Percentiles rank a stretch among this genome's conserved stretches.
These are phyloP conservation scores for Volucella zonaria DNA, from an alignment of 2,888 invertebrate species.

Conservation along the genomic window DNA sequence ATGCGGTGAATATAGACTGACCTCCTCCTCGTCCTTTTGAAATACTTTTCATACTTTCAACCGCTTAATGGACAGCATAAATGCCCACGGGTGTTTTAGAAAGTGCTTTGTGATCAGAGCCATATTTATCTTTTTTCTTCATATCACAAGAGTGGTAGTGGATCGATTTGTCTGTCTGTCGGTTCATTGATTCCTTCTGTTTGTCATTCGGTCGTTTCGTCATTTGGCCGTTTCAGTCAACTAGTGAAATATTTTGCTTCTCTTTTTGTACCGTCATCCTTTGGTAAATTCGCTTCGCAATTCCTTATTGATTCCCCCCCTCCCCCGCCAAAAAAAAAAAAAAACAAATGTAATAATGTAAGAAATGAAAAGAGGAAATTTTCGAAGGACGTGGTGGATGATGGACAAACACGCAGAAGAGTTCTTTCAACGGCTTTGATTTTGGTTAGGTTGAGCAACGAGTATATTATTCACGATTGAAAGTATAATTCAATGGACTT, in stretches of 20 bases:
- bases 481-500: background rate
- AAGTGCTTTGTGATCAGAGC: conserved; percentile 58
- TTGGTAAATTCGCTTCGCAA: conserved; percentile 26
- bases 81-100: conserved; percentile 58
- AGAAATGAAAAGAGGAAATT: background rate
- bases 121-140: conserved; percentile 39
- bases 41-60: conserved; percentile 55
- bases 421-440: conserved; percentile 15
- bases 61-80: conserved; percentile 68
- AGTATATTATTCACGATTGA: conserved; percentile 39
- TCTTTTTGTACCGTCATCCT: conserved; percentile 5
- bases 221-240: background rate
- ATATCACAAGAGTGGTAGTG: conserved; percentile 30
- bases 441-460: conserved; percentile 4
- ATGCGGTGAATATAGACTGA: conserved; percentile 16
- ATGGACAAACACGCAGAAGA: conserved; percentile 11
- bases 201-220: background rate
- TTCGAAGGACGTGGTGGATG: no score
- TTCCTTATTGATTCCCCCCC: conserved; percentile 45
- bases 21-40: conserved; percentile 11
- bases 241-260: conserved; percentile 7
- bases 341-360: background rate
- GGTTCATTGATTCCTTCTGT: no score
- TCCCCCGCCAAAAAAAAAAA: conserved; percentile 5
- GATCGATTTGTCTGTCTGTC: background rate